Evolutionary conservation across 2,113 vertebrate genomes (phyloP).

Genomic region (Sander lucioperca): DNA sequence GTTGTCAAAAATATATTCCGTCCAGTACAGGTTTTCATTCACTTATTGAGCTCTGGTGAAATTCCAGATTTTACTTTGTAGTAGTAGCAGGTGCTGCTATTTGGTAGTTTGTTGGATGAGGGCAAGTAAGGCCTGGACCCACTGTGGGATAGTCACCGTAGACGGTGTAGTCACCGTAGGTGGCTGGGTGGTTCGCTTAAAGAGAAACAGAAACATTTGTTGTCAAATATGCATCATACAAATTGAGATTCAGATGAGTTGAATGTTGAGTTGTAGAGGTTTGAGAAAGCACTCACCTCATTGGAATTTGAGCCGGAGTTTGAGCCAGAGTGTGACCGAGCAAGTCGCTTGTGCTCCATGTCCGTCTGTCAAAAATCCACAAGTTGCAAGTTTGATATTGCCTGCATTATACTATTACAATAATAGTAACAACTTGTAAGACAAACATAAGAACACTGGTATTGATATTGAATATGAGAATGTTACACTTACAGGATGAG

Average conservation of each 20-base stretch:
- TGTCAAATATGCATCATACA: too few relatives aligned
- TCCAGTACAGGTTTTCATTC: background rate
- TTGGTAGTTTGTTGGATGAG: background rate
- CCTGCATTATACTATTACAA: background rate
- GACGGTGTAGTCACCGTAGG: too few relatives aligned
- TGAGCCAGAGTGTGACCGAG: background rate
- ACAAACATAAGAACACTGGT: too few relatives aligned
- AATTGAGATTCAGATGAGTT: background rate
- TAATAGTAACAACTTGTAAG: too few relatives aligned
- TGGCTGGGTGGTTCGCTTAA: too few relatives aligned
- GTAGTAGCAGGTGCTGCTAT: background rate
- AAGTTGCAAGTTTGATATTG: background rate
- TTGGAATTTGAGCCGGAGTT: background rate
- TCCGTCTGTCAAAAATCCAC: conserved; percentile 8
- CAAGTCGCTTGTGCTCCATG: background rate
- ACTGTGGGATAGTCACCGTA: too few relatives aligned
- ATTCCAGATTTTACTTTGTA: background rate
- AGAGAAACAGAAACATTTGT: too few relatives aligned
- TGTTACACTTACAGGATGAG: too few relatives aligned
- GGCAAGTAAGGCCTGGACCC: too few relatives aligned
- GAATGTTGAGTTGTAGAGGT: background rate
- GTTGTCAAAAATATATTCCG: background rate
- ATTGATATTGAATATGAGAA: too few relatives aligned
- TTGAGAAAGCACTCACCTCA: background rate
- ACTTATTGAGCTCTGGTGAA: background rate